These are phyloP conservation scores for Panthera uncia DNA, from an alignment of 2,113 vertebrate species.

Conservation along the genomic window DNA sequence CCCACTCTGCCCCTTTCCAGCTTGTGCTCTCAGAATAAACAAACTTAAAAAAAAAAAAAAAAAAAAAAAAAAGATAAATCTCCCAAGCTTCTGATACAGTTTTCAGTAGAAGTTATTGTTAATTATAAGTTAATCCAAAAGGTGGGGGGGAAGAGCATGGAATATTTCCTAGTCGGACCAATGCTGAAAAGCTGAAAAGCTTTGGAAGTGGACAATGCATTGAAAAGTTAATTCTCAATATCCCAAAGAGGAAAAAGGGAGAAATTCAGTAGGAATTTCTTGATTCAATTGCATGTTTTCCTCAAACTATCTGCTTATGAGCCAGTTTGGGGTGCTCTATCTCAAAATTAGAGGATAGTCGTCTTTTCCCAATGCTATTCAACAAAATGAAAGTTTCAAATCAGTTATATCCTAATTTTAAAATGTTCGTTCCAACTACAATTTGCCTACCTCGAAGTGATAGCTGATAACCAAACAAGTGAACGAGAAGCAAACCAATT, in stretches of 20 bases:
- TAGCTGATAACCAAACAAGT: not conserved
- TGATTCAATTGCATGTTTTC: not conserved
- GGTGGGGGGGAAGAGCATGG: not conserved
- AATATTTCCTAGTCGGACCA: not conserved
- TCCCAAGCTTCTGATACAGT: not conserved
- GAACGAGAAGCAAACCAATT: not conserved
- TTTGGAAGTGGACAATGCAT: not conserved
- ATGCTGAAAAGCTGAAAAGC: not conserved
- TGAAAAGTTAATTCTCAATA: constrained; percentile 20
- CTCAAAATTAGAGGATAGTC: not conserved
- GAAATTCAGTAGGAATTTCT: not conserved
- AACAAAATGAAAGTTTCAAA: not conserved
- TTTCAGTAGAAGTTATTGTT: not conserved
- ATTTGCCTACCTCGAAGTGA: not conserved
- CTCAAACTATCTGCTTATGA: not conserved
- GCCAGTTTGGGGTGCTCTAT: not conserved
- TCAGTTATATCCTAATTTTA: not conserved
- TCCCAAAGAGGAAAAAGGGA: not conserved
- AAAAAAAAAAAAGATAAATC: not conserved
- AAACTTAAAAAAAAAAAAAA: no score
- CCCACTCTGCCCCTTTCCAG: no score
- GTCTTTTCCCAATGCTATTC: not conserved
- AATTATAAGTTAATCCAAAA: not conserved
- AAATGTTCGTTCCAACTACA: not conserved
- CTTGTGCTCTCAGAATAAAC: no score